Base-by-base conservation (phyloP, 2,888 invertebrate species). In the Syrphus vitripennis region DNA sequence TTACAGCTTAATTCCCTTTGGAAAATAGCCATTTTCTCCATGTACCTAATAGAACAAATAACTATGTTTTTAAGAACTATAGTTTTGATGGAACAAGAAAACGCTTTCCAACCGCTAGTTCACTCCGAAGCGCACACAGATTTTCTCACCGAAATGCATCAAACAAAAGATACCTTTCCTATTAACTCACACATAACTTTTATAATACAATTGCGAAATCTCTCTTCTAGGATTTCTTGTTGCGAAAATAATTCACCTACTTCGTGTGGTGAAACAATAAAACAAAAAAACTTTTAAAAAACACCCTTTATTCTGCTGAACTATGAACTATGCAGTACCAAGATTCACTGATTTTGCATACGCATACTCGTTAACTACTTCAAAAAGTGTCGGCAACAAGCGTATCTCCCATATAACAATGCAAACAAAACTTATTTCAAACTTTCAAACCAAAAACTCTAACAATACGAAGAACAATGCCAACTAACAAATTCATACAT, bases 391-490 rank as follows among this genome's bases (percentile, higher is more conserved):
- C 65, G 31, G 19, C 6, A 45, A 12, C 26, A 29, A 40, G 40
- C 4, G 14, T 16, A 34, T 21, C 26, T 45, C 14, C 6, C 7
- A 24, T 29, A 63, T 29, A 63, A 65, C 45, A 65, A 65, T 65
- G 29, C 31, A 29, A 45, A 65, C 19, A 65, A 65, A 45, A 65
- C 29, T 14, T 59, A 7, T 65, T 29, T 4, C 4, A 21, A 61
- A 26, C n/a, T 40, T 40, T 45, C 1, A 29, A n/a, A 45, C 16
- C 19, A 29, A 40, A 45, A 31, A 5, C 19, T 65, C 40, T 26
- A 19, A 45, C 61, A 61, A 37, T 61, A 24, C 12, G 34, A 61
- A 37, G 24, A 40, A 40, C 45, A 65, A 65, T 65, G 65, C 29
- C 31, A 42, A 3, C 16, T 26, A 65, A 65, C 65, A 29, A 45